These are phyloP conservation scores for Hybos culiciformis DNA, from an alignment of 2,888 invertebrate genomes.

Conservation along the genomic window DNA sequence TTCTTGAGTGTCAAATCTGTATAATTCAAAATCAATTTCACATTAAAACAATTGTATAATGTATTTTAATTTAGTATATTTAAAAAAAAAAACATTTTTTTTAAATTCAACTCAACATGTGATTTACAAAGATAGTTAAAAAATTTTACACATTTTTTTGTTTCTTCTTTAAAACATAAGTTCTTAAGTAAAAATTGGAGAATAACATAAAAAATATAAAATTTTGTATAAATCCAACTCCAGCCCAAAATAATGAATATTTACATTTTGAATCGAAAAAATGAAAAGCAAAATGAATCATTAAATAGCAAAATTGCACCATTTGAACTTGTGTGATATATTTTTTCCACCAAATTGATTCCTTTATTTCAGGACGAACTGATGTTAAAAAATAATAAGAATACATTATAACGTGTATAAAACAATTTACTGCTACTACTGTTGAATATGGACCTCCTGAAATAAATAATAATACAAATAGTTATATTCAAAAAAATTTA, in stretches of 20 bases:
- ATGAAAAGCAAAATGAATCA: constrained; percentile 39
- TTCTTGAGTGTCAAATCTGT: no score
- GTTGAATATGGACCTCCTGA: constrained; percentile 50
- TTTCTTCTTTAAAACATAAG: no score
- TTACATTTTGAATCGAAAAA: constrained; percentile 42
- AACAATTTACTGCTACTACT: constrained; percentile 53
- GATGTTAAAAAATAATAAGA: constrained; percentile 63
- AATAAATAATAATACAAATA: not conserved
- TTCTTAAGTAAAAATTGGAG: not conserved
- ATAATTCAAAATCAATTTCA: no score
- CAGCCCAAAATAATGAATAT: constrained; percentile 42
- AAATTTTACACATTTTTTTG: no score
- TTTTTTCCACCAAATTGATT: constrained; percentile 69
- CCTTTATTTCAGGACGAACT: constrained; percentile 50
- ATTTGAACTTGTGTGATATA: constrained; percentile 70
- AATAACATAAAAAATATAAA: not conserved
- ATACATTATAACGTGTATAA: constrained; percentile 74
- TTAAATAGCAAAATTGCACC: constrained; percentile 47
- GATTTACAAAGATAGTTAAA: no score
- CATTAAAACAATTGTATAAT: no score
- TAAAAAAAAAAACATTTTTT: no score
- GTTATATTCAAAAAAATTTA: not conserved
- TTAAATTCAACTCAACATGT: no score
- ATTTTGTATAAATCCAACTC: constrained; percentile 48
- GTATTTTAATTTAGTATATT: no score